Evolutionary conservation across 2,113 vertebrate species (phyloP).

Genomic region (Panthera uncia): DNA sequence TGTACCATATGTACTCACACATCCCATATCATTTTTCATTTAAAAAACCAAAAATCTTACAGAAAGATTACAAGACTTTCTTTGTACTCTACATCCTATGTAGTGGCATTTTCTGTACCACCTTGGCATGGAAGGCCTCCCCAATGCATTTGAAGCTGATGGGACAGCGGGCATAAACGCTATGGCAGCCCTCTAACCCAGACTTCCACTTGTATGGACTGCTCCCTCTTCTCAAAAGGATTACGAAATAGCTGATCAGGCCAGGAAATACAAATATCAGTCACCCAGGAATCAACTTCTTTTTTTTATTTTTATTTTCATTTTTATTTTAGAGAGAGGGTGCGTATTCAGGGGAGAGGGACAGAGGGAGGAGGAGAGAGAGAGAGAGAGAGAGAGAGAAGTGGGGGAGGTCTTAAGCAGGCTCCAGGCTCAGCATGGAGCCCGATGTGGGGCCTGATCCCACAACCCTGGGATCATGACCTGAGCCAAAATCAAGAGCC

Average conservation of each 20-base stretch:
- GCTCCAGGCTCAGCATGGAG: too few species aligned
- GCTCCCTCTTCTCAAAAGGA: neutral
- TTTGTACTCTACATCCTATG: neutral
- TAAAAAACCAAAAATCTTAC: constrained; percentile 34
- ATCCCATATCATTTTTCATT: neutral
- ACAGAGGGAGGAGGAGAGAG: too few species aligned
- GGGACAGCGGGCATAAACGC: neutral
- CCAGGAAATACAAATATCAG: neutral
- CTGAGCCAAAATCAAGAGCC: too few species aligned
- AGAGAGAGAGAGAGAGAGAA: too few species aligned
- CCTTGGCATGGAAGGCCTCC: neutral
- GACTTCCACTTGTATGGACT: neutral
- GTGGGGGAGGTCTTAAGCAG: too few species aligned
- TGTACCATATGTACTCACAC: constrained; percentile 35
- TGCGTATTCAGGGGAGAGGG: too few species aligned
- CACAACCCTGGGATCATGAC: too few species aligned
- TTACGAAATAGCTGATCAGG: neutral
- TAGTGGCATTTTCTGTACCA: neutral
- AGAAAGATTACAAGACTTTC: constrained; percentile 2
- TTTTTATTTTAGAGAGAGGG: too few species aligned
- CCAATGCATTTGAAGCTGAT: neutral
- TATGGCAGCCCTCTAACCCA: neutral
- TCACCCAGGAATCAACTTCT: neutral
- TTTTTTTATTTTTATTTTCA: too few species aligned
- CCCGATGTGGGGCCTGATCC: too few species aligned